Percentiles rank a stretch among this genome's conserved stretches.
These are phyloP conservation scores for Auanema sp. DNA, from an alignment of 2,888 invertebrate species.

Conservation along the genomic window DNA sequence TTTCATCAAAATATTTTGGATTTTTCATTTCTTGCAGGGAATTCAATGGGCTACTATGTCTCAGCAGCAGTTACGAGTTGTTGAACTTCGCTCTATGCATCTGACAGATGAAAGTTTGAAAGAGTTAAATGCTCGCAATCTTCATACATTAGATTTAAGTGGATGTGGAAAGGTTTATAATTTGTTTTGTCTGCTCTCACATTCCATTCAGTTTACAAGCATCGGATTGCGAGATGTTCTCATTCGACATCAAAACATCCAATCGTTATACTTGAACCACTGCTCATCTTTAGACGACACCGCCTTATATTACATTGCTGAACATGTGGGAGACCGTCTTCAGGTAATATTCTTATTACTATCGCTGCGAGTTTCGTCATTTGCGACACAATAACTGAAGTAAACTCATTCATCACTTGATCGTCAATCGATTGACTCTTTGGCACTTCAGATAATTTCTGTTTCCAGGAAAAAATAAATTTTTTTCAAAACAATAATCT, in stretches of 20 bases:
- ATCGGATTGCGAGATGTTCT: conserved; percentile 51
- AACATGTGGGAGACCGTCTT: conserved; percentile 53
- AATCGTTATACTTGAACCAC: conserved; percentile 56
- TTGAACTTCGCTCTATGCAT: conserved; percentile 53
- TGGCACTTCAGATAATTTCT: background rate
- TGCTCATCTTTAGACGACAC: conserved; percentile 60
- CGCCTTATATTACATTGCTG: conserved; percentile 60
- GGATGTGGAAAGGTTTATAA: conserved; percentile 51
- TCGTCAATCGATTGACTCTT: conserved; percentile 11
- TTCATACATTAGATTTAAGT: conserved; percentile 57
- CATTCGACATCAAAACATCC: conserved; percentile 51
- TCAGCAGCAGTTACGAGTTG: conserved; percentile 39
- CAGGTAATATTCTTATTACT: conserved; percentile 21
- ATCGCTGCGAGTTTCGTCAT: background rate
- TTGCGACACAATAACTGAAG: background rate
- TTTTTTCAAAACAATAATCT: conserved; percentile 2
- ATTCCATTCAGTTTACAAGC: conserved; percentile 42
- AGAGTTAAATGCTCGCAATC: conserved; percentile 44
- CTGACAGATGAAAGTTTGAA: conserved; percentile 51
- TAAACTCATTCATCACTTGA: too few species aligned
- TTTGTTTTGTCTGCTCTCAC: background rate
- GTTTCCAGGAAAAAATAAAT: background rate
- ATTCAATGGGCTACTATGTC: conserved; percentile 46
- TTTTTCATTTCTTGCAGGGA: conserved; percentile 29
- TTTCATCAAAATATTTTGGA: background rate